Conservation (phyloP, 2,888 invertebrate species). For the Agrotis segetum region DNA sequence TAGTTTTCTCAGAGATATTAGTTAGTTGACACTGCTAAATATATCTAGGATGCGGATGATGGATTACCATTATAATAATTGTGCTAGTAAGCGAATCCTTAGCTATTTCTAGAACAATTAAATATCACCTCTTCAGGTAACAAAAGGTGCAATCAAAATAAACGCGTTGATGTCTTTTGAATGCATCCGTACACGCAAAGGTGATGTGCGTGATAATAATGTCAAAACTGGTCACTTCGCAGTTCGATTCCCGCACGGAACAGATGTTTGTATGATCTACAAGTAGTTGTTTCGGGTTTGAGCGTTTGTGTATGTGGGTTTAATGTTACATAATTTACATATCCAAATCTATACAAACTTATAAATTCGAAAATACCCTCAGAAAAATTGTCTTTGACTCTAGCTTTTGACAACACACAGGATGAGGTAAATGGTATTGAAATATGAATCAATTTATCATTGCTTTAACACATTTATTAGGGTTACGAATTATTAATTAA, state of each 20-base stretch:
- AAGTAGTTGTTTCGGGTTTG: no score
- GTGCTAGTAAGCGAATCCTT: no score
- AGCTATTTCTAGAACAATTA: neutral
- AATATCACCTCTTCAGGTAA: neutral
- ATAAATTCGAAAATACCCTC: neutral
- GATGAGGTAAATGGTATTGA: slow-evolving; percentile 16
- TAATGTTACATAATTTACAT: neutral
- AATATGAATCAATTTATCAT: slow-evolving; percentile 35
- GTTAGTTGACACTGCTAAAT: no score
- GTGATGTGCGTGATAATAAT: neutral
- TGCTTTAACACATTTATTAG: slow-evolving; percentile 71
- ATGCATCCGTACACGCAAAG: slow-evolving; percentile 1
- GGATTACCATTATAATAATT: no score
- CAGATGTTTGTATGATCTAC: no score
- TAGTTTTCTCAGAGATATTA: no score
- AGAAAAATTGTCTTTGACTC: neutral
- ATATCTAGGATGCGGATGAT: no score
- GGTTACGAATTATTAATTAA: slow-evolving; percentile 71
- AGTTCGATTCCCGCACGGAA: no score
- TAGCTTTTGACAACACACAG: slow-evolving; percentile 3
- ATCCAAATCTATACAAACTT: no score
- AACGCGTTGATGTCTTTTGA: slow-evolving; percentile 57
- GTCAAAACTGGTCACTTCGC: neutral
- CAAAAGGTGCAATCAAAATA: neutral
- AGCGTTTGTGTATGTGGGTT: no score